phyloP scores from a whole-genome alignment of 2,113 vertebrate species.

The Tragelaphus scriptus region DNA sequence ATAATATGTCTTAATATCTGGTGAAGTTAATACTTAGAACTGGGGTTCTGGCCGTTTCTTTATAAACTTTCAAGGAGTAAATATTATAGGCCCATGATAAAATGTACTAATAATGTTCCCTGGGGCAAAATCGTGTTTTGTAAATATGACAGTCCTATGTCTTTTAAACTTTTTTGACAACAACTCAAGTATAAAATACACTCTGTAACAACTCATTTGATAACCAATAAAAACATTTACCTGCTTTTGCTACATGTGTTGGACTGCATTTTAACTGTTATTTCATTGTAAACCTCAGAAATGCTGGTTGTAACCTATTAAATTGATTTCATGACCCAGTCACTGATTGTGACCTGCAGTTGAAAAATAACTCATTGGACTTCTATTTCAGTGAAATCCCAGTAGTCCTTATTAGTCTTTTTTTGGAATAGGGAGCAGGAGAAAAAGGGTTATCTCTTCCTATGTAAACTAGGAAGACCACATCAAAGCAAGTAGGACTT shows the following conservation, averaged over 20 bases:
- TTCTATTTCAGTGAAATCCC: background rate
- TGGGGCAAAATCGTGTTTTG: background rate
- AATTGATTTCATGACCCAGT: background rate
- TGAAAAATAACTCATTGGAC: background rate
- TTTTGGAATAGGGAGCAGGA: background rate
- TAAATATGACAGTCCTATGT: background rate
- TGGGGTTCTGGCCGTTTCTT: background rate
- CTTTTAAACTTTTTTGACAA: background rate
- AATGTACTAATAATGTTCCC: background rate
- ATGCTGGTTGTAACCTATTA: background rate
- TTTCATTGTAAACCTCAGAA: background rate
- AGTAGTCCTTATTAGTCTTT: background rate
- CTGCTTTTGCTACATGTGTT: background rate
- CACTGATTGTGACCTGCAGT: background rate
- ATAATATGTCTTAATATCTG: background rate
- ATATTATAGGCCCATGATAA: background rate
- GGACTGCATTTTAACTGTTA: background rate
- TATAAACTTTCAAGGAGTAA: background rate
- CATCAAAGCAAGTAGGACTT: background rate
- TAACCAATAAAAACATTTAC: background rate
- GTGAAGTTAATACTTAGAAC: background rate
- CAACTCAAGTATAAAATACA: background rate
- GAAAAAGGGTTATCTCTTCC: background rate
- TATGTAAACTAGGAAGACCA: background rate
- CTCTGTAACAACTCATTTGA: background rate